Conservation (phyloP, 2,888 invertebrate genomes). For the Himalopsyche kuldschensis region DNA sequence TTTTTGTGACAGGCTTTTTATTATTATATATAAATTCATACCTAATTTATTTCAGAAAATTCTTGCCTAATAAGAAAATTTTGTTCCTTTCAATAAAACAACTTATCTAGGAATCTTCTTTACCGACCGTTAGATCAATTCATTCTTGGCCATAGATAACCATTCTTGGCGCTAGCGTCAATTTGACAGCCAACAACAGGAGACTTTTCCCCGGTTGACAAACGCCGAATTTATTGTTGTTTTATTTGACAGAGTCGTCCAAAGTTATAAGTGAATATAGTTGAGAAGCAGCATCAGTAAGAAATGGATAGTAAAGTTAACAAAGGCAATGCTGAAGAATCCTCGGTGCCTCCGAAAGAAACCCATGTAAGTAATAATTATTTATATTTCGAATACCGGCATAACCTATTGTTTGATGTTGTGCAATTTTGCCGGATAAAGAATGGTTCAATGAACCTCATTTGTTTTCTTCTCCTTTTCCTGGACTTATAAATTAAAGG, state of each 20-base stretch:
- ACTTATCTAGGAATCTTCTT: slow-evolving; percentile 18
- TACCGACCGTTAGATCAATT: slow-evolving; percentile 12
- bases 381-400: slow-evolving; percentile 19
- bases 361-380: slow-evolving; percentile 12
- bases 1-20: neutral
- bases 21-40: neutral
- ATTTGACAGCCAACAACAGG: slow-evolving; percentile 18
- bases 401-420: slow-evolving; percentile 23
- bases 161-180: slow-evolving; percentile 16
- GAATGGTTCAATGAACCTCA: neutral
- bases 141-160: slow-evolving; percentile 12
- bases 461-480: neutral
- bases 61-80: neutral
- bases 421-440: neutral
- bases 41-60: neutral
- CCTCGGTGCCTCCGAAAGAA: slow-evolving; percentile 15
- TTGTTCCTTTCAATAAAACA: neutral
- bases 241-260: neutral
- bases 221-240: slow-evolving; percentile 12
- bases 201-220: neutral
- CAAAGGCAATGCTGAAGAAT: slow-evolving; percentile 17
- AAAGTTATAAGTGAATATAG: neutral
- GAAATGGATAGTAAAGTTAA: slow-evolving; percentile 27
- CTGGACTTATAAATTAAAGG: too few species aligned
- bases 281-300: neutral